A percentile compares a stretch with the other conserved stretches of the same genome.
These are phyloP conservation scores for Cheilosia vulpina DNA, from an alignment of 2,888 invertebrate species.

Conservation along the genomic window DNA sequence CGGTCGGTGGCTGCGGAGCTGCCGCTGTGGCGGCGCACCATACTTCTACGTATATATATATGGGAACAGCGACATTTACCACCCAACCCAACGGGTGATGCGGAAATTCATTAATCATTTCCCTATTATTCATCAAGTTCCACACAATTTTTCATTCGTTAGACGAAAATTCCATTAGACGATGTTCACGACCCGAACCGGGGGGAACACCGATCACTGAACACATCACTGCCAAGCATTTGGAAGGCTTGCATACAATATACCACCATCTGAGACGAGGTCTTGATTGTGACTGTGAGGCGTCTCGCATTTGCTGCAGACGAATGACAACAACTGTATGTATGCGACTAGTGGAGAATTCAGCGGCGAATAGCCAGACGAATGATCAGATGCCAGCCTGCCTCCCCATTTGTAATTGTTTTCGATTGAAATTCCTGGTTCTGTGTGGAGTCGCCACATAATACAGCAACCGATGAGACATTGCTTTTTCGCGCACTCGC, in stretches of 20 bases:
- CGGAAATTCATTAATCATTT: constrained; percentile 83
- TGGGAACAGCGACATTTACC: constrained; percentile 71
- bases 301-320: constrained; percentile 5
- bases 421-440: constrained; percentile 71
- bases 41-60: neutral
- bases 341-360: neutral
- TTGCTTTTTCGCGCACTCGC: constrained; percentile 18
- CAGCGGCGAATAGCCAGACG: constrained; percentile 25
- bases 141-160: constrained; percentile 53
- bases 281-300: constrained; percentile 14
- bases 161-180: constrained; percentile 58
- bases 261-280: constrained; percentile 45
- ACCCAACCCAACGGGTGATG: constrained; percentile 79
- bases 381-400: constrained; percentile 62
- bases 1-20: constrained; percentile 34
- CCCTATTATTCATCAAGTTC: constrained; percentile 75
- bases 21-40: constrained; percentile 51
- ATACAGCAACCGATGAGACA: constrained; percentile 42
- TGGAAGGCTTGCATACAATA: constrained; percentile 21
- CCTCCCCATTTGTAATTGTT: constrained; percentile 68
- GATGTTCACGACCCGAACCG: constrained; percentile 53
- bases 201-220: constrained; percentile 5
- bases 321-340: constrained; percentile 45
- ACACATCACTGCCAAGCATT: neutral
- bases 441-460: constrained; percentile 25